A percentile compares a stretch with the other conserved stretches of the same genome.
phyloP scores from a whole-genome alignment of 2,797 vertebrate species.

The Sarcoramphus papa region DNA sequence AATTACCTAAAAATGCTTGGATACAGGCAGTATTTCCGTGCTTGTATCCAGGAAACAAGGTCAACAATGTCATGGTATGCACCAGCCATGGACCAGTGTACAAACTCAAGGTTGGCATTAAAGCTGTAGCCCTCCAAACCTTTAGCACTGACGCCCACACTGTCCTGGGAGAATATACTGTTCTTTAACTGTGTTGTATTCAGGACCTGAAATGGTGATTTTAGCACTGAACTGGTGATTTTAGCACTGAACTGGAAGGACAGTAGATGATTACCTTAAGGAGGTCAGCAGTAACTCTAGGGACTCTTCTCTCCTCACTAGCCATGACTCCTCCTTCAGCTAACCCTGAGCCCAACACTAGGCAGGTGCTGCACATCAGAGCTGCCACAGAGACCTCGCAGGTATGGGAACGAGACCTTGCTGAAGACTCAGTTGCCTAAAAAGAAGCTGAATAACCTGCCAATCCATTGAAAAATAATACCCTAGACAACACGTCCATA shows the following conservation, averaged over 20 bases:
- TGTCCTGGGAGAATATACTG: not conserved
- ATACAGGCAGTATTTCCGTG: not conserved
- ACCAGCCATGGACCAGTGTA: not conserved
- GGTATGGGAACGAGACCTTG: not conserved
- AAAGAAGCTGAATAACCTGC: not conserved
- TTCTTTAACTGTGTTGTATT: not conserved
- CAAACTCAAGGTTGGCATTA: not conserved
- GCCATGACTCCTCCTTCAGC: not conserved
- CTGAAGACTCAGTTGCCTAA: not conserved
- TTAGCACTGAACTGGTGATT: not conserved
- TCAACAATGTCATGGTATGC: not conserved
- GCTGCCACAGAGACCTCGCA: not conserved
- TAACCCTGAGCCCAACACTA: not conserved
- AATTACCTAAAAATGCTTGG: not conserved
- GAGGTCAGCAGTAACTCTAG: not conserved
- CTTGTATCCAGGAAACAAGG: not conserved
- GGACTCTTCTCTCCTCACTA: not conserved
- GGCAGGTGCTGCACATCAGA: not conserved
- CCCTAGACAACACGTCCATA: not conserved
- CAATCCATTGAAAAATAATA: not conserved
- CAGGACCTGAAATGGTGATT: not conserved
- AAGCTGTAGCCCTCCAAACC: not conserved
- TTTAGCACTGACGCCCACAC: not conserved
- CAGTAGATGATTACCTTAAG: not conserved
- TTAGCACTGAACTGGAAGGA: not conserved